Base-by-base conservation (phyloP, 2,797 vertebrate genomes). In the Periparus ater region DNA sequence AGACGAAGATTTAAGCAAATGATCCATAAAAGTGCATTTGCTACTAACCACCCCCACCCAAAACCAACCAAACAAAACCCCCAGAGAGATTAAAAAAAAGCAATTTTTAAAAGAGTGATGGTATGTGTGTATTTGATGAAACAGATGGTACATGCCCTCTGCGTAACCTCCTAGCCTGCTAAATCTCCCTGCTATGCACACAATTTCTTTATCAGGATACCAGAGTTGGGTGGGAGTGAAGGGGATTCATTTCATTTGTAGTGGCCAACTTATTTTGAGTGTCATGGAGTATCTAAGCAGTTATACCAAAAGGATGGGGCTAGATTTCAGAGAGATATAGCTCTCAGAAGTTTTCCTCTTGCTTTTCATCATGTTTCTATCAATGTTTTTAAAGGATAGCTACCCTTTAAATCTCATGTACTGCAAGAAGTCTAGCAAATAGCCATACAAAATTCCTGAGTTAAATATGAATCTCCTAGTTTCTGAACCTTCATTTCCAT, bases 161-260 rank as follows among this genome's bases (percentile, higher is more conserved):
- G 40, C 79, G 27, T 73, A 93, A 68, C 13, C 29, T 75, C 23
- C 9, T 17, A 42, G 29, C 12, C 29, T 83, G 47, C 32, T 83
- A 76, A 68, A 34, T 71, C 10, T 7, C 10, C 10, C 9, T 2
- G 2, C 14, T 44, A 30, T 0, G 0, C 11, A 36, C 45, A 48
- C 3, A 8, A 9, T 36, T 77, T 88, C 50, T 23, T 87, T 48
- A 67, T 80, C 30, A 83, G 40, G 44, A 67, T 57, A 77, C 38
- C 25, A 57, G 12, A 76, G 54, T 10, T 79, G 5, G 36, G 17
- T 85, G 36, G 27, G 36, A 86, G 15, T 27, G 17, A 36, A 65
- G 45, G 7, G 17, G 8, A 79, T 32, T 47, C 0, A 70, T 48
- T 83, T 58, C 40, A 65, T 73, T 76, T 66, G 38, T 67, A 74